Evolutionary conservation across 2,888 invertebrate species (phyloP), one percentile per base, ranked within the genome.

Genomic region (Coronaproctus castanopsis): DNA sequence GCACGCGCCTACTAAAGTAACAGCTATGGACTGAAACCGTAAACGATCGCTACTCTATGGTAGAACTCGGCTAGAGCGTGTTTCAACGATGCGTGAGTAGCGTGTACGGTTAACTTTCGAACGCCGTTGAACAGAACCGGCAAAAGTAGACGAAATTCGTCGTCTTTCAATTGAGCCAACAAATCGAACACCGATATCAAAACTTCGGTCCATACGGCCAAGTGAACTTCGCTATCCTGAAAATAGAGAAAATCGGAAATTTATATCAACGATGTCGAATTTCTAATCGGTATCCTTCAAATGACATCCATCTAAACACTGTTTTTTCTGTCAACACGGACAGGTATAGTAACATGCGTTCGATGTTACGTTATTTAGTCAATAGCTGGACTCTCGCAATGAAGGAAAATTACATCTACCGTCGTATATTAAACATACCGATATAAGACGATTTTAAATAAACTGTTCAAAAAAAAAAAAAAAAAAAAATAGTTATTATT

Each of bases 131-230:
- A 78, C 63, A 78, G 70, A n/a, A 76, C 73, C 23, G 80, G 79
- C 63, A 80, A 75, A 54, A 80, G 70, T 21, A 76, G 74, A 49
- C 73, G 72, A 68, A 79, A 75, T 65, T 74, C 72, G 19, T 72
- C 69, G 66, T 79, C 77, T 36, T 71, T 68, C 62, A 76, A 67
- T 62, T 74, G 73, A 51, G 68, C 67, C 36, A 70, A 64, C 65
- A 91, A 76, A 69, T 91, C 89, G 69, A 93, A 79, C 64, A 87
- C 83, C 21, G 87, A 86, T 70, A 85, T 83, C 66, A 93, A 77
- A 66, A 89, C 82, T 71, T 92, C 89, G 24, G 87, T 84, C 75
- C 89, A 82, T 21, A 90, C 86, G 59, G 81, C 80, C 62, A 86
- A 78, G 69, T 85, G 67, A 20, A 89, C 87, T 68, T 91, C 91